phyloP scores from a whole-genome alignment of 2,888 invertebrate species.

The Alcis repandata region DNA sequence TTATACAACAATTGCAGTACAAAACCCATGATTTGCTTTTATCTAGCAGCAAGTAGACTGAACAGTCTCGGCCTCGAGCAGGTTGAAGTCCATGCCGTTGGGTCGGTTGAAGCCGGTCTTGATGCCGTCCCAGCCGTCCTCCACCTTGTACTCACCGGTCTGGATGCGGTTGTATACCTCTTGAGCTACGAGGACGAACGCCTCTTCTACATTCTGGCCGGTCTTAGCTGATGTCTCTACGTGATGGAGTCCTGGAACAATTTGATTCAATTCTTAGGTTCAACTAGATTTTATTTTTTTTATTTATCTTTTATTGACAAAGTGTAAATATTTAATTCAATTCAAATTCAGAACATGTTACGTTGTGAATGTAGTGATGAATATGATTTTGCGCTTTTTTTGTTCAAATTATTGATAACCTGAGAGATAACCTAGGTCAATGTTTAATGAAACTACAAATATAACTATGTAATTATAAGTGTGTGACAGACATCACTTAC shows the following conservation, averaged over 20 bases:
- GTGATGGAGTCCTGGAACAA: constrained; percentile 89
- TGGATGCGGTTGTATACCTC: constrained; percentile 96
- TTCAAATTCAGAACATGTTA: too few relatives aligned
- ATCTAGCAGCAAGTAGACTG: constrained; percentile 94
- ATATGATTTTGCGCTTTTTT: too few relatives aligned
- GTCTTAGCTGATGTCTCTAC: constrained; percentile 98
- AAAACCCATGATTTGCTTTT: constrained; percentile 22
- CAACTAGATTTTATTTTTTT: too few relatives aligned
- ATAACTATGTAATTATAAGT: too few relatives aligned
- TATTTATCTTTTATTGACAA: too few relatives aligned
- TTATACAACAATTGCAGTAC: constrained; percentile 19
- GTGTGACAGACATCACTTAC: too few relatives aligned
- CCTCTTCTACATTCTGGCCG: constrained; percentile 97
- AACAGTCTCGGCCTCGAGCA: constrained; percentile 96
- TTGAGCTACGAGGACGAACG: constrained; percentile 95
- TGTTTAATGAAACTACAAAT: too few relatives aligned
- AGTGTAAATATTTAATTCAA: too few relatives aligned
- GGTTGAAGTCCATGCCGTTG: constrained; percentile 93
- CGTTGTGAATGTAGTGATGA: too few relatives aligned
- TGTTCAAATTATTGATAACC: too few relatives aligned
- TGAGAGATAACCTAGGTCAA: too few relatives aligned
- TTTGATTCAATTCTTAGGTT: neutral
- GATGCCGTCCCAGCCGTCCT: constrained; percentile 99
- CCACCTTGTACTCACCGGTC: constrained; percentile 96
- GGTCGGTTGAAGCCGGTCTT: constrained; percentile 96